These are phyloP conservation scores for Cichlasoma orientale DNA, from an alignment of 2,797 vertebrate genomes.

Conservation along the genomic window DNA sequence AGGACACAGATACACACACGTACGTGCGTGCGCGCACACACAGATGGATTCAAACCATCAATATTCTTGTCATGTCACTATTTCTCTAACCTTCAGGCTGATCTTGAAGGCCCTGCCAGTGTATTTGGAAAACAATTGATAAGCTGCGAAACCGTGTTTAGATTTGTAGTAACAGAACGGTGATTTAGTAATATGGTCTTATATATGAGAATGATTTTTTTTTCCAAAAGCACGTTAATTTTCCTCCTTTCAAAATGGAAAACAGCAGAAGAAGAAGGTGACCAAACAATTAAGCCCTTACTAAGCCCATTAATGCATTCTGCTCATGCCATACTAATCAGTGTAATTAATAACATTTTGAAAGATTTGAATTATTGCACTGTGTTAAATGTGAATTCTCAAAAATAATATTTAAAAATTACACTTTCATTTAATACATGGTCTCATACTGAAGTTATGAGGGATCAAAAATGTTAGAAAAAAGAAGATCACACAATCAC, in stretches of 20 bases:
- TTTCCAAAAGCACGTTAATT: conserved; percentile 6
- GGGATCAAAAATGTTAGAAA: no score
- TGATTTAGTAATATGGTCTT: background rate
- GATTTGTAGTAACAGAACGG: background rate
- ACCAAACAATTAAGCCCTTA: conserved; percentile 46
- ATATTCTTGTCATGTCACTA: conserved; percentile 6
- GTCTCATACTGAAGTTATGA: no score
- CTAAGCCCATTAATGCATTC: conserved; percentile 41
- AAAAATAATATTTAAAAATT: background rate
- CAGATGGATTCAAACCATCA: conserved; percentile 4
- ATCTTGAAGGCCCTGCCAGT: background rate
- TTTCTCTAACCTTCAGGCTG: background rate
- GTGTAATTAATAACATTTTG: background rate
- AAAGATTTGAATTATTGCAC: background rate
- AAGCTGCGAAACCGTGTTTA: background rate
- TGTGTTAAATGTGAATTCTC: no score
- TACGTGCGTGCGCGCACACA: background rate
- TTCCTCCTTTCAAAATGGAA: conserved; percentile 18
- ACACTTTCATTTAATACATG: background rate
- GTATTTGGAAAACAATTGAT: background rate
- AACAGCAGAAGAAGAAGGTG: conserved; percentile 28
- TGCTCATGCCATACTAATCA: conserved; percentile 27
- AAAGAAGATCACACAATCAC: no score
- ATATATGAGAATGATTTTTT: conserved; percentile 10
- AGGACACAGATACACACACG: background rate